These are phyloP conservation scores for Rhopalosiphum maidis DNA, from an alignment of 1,140 invertebrate species.

Conservation along the genomic window DNA sequence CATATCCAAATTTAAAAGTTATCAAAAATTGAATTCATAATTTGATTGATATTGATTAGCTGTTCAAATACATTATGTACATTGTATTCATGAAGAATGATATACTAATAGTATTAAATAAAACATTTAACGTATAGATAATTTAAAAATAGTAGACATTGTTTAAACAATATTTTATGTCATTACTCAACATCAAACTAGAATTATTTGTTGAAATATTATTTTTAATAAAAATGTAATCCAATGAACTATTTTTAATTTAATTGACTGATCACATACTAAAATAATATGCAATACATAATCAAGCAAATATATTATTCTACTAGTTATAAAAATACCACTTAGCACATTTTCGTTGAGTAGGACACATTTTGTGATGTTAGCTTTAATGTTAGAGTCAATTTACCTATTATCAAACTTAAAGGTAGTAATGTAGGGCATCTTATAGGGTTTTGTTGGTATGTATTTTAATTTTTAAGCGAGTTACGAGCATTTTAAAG, in stretches of 20 bases:
- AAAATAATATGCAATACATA: neutral
- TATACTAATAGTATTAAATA: neutral
- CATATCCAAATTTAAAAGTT: neutral
- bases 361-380: too few relatives aligned
- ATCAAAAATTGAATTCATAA: neutral
- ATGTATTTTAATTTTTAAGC: too few relatives aligned
- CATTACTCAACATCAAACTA: neutral
- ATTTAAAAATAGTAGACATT: neutral
- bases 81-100: neutral
- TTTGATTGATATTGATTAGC: neutral
- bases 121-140: neutral
- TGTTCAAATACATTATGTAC: neutral
- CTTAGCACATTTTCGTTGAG: too few relatives aligned
- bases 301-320: neutral
- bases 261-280: neutral
- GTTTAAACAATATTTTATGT: neutral
- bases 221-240: neutral
- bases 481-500: too few relatives aligned
- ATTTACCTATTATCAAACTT: too few relatives aligned
- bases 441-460: too few relatives aligned
- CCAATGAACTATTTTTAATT: neutral
- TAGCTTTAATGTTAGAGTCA: too few relatives aligned
- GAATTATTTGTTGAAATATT: neutral
- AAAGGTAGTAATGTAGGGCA: too few relatives aligned
- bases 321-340: too few relatives aligned